These are phyloP conservation scores for Polietes domitor DNA, from an alignment of 2,888 invertebrate species.

Conservation along the genomic window DNA sequence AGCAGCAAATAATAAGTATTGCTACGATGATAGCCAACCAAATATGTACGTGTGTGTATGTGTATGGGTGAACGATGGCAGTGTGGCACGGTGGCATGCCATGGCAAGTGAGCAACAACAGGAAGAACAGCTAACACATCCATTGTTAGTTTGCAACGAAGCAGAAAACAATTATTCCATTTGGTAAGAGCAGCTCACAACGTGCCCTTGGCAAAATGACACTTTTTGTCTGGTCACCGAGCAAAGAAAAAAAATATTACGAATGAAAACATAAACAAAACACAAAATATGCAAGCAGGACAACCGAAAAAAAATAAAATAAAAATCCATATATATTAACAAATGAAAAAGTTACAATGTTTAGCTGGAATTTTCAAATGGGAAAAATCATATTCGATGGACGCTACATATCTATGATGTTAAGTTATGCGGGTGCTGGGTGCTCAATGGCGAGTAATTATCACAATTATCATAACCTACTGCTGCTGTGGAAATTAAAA, in stretches of 20 bases:
- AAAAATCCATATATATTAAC: not conserved
- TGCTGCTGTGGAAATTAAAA: no score
- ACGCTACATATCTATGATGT: no score
- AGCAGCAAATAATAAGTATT: slow-evolving; percentile 44
- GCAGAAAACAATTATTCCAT: slow-evolving; percentile 59
- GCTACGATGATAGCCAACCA: slow-evolving; percentile 21
- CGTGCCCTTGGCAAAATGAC: slow-evolving; percentile 53
- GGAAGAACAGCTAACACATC: slow-evolving; percentile 8
- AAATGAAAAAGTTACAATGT: slow-evolving; percentile 12
- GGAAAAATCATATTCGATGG: no score
- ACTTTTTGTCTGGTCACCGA: slow-evolving; percentile 49
- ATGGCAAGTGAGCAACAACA: not conserved
- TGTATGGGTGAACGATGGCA: not conserved
- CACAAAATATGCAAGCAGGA: not conserved
- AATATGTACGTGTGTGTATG: slow-evolving; percentile 10
- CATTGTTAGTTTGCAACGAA: slow-evolving; percentile 45
- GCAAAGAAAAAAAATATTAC: not conserved
- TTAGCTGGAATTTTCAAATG: no score
- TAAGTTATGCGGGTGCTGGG: no score
- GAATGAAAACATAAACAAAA: not conserved
- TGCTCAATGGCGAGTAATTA: no score
- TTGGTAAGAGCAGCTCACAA: slow-evolving; percentile 41
- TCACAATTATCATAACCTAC: no score
- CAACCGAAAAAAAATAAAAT: not conserved
- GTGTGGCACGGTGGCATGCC: not conserved